Conservation (phyloP, 2,113 vertebrate genomes). For the Speoplatyrhinus poulsoni region DNA sequence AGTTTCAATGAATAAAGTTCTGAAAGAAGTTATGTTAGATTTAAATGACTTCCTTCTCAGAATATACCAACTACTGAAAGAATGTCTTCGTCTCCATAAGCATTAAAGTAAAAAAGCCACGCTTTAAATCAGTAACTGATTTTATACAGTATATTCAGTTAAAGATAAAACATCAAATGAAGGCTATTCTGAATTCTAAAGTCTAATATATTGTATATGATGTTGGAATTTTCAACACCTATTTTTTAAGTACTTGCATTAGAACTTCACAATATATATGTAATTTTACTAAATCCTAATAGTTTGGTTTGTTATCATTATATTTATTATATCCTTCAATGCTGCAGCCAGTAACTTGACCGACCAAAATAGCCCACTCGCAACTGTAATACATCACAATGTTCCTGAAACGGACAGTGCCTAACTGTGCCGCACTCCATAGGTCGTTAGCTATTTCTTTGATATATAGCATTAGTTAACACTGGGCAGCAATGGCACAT, state of each 20-base stretch:
- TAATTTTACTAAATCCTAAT: not conserved
- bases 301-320: not conserved
- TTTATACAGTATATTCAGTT: no score
- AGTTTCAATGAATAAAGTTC: not conserved
- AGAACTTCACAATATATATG: no score
- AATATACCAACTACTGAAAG: no score
- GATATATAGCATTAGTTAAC: conserved; percentile 42
- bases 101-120: no score
- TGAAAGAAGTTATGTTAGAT: not conserved
- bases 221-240: no score
- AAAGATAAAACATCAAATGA: no score
- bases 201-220: no score
- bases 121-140: no score
- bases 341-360: not conserved
- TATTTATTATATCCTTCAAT: not conserved
- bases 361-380: conserved; percentile 11
- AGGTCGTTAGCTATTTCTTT: conserved; percentile 37
- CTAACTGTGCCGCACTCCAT: conserved; percentile 23
- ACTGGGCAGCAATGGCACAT: conserved; percentile 22
- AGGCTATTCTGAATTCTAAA: no score
- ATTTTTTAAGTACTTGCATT: no score
- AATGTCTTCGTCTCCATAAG: no score
- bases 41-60: not conserved
- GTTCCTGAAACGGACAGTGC: conserved; percentile 25
- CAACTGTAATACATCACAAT: conserved; percentile 39